Percentiles rank a stretch among this genome's conserved stretches.
Evolutionary conservation across 2,113 vertebrate genomes (phyloP).

Genomic region (Todiramphus saurophagus): DNA sequence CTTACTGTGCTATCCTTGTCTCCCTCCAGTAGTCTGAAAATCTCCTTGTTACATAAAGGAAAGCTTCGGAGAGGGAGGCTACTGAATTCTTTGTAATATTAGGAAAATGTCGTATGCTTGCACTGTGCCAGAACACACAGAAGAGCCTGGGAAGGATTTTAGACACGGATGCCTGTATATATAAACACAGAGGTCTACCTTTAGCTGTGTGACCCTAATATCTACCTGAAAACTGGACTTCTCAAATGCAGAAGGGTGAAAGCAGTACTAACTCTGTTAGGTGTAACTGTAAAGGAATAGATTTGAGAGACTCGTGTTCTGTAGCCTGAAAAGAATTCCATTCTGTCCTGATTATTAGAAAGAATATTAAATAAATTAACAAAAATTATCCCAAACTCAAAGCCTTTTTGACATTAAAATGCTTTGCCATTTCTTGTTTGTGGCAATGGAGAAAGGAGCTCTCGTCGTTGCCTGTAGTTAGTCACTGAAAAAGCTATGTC

Average conservation of each 20-base stretch:
- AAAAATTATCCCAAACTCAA: rapidly evolving
- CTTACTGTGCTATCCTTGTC: background rate
- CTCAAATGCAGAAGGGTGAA: background rate
- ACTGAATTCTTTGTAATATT: background rate
- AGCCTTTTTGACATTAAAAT: background rate
- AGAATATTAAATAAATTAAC: background rate
- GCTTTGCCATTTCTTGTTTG: background rate
- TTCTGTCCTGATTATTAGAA: background rate
- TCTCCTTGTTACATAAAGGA: background rate
- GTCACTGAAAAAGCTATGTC: background rate
- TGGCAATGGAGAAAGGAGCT: background rate
- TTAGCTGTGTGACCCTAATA: background rate
- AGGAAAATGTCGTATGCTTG: background rate
- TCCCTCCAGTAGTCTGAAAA: background rate
- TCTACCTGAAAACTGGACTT: background rate
- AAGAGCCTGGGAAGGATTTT: background rate
- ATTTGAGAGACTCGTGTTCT: background rate
- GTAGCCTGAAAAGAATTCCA: background rate
- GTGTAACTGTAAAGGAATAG: background rate
- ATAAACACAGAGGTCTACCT: background rate
- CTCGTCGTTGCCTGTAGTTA: background rate
- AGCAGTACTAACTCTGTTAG: background rate
- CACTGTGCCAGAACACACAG: background rate
- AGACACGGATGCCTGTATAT: background rate
- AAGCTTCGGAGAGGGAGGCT: background rate